These are phyloP conservation scores for Ganaspis brasiliensis DNA, from an alignment of 2,888 invertebrate genomes.

Conservation along the genomic window DNA sequence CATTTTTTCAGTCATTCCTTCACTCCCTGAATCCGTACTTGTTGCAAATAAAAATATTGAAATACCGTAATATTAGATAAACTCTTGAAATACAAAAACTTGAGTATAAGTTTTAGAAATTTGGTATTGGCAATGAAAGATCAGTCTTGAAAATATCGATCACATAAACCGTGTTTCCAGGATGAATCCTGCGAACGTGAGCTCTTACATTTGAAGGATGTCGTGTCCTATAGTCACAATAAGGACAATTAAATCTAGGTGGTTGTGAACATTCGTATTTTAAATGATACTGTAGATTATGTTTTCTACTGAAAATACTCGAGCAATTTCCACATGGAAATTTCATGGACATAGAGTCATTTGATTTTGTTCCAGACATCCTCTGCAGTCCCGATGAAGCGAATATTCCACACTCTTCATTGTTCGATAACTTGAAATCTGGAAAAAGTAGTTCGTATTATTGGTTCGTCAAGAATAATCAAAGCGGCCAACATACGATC, in stretches of 20 bases:
- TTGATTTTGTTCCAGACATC: not conserved
- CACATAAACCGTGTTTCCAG: constrained; percentile 54
- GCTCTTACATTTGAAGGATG: constrained; percentile 61
- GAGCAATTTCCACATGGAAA: constrained; percentile 52
- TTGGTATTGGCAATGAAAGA: not conserved
- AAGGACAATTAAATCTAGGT: constrained; percentile 66
- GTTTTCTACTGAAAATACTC: constrained; percentile 54
- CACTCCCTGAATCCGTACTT: too few species aligned
- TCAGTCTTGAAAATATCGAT: constrained; percentile 49
- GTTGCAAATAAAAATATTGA: too few species aligned
- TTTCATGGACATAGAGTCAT: not conserved
- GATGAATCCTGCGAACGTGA: constrained; percentile 59
- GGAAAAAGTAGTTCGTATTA: not conserved
- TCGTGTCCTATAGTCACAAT: constrained; percentile 61
- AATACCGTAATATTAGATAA: too few species aligned
- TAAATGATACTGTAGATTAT: constrained; percentile 60
- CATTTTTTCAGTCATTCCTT: too few species aligned
- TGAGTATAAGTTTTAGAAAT: too few species aligned
- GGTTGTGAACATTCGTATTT: constrained; percentile 59
- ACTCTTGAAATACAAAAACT: not conserved
- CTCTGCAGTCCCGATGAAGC: constrained; percentile 12
- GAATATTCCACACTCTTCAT: constrained; percentile 11
- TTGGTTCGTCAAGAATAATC: not conserved
- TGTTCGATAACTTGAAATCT: not conserved
- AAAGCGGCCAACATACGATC: too few species aligned